Evolutionary conservation across 2,888 invertebrate species (phyloP), one percentile per base, ranked within the genome.

Genomic region (Drosophila paucipuncta): DNA sequence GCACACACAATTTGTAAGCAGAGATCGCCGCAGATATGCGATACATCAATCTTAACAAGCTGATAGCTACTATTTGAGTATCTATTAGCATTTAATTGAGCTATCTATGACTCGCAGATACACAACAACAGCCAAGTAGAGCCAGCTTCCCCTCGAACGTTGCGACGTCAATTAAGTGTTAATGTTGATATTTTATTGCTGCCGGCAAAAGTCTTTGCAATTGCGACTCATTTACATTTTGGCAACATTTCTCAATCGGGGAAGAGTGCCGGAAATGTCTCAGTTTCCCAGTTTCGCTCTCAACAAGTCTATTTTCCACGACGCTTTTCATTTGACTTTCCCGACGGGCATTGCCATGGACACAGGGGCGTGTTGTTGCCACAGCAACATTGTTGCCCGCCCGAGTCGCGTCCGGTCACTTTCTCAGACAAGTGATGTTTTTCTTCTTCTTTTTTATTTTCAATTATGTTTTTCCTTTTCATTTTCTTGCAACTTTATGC

Each of bases 231-330:
- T 81, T 83, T 78, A 57, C 85, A 84, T 84, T 77, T 83, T 66
- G 53, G 62, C 59, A 33, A 64, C 65, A 78, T 83, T 77, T 79
- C 68, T 70, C 54, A 68, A 63, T 55, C 39, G 49, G 16, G 39
- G 18, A 53, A 66, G 66, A 67, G 22, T 53, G 70, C 71, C 90
- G 84, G 84, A 85, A 87, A 78, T 84, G 73, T 88, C 67, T 57
- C 73, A 70, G 47, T 55, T 63, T 47, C 22, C 25, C 47, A 47
- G 47, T 47, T 72, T 64, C 59, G 66, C 50, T 58, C 63, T 60
- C 39, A 28, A 52, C 58, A 64, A 43, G 35, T 25, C 59, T 61
- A 54, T 76, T 39, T 41, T 66, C 37, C 49, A 58, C 37, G 49
- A 43, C 63, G 62, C 41, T 64, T 78, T 78, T 65, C 68, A 49